phyloP scores from a whole-genome alignment of 1,140 invertebrate genomes.

The Sesamia nonagrioides region DNA sequence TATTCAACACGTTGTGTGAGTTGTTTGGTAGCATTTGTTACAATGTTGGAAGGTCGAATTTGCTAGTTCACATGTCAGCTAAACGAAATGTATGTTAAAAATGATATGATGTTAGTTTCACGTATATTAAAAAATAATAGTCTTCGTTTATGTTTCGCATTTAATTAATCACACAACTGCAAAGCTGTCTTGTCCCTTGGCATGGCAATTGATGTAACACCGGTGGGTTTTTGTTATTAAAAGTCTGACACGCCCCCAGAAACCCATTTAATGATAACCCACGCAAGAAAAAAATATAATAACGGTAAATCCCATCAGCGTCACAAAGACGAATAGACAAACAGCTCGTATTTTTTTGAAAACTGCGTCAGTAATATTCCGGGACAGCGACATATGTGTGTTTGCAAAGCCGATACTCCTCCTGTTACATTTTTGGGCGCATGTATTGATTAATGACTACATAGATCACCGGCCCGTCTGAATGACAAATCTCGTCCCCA shows the following conservation, averaged over 20 bases:
- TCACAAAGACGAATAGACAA: conserved; percentile 18
- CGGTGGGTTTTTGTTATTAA: no score
- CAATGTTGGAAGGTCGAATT: conserved; percentile 21
- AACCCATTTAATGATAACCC: no score
- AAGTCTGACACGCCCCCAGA: no score
- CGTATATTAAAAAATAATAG: not conserved
- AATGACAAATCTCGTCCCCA: no score
- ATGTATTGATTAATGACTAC: not conserved
- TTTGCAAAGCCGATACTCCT: not conserved
- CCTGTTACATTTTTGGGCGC: conserved; percentile 4
- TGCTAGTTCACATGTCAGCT: not conserved
- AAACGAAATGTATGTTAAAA: conserved; percentile 19
- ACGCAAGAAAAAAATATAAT: no score
- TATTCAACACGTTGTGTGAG: conserved; percentile 43
- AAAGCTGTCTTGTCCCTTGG: no score
- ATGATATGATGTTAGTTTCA: conserved; percentile 11
- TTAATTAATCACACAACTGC: not conserved
- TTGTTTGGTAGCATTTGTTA: conserved; percentile 34
- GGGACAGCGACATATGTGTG: not conserved
- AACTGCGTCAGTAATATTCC: not conserved
- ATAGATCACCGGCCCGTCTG: not conserved
- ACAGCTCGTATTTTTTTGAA: conserved; percentile 21
- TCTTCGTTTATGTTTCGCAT: not conserved
- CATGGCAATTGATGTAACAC: no score
- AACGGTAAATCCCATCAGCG: not conserved